Evolutionary conservation across 1,140 invertebrate species (phyloP).

Genomic region (Lepidurus apus): DNA sequence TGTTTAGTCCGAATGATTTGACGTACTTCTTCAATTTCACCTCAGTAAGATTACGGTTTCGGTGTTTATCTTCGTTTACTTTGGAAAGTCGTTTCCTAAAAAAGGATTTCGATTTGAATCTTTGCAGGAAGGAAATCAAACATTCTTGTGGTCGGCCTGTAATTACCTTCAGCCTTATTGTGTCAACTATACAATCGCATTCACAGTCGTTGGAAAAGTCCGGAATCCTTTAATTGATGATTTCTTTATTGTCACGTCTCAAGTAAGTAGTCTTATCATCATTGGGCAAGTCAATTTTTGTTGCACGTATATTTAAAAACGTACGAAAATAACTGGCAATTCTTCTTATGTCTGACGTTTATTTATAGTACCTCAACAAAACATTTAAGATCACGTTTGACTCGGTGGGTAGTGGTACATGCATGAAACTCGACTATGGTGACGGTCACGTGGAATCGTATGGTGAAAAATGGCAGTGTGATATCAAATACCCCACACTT

Average conservation of each 20-base stretch:
- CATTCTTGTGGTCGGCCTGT: constrained; percentile 20
- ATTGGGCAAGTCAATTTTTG: background rate
- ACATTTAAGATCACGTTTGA: constrained; percentile 40
- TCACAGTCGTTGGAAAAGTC: constrained; percentile 35
- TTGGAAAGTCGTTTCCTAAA: background rate
- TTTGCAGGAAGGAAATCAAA: constrained; percentile 26
- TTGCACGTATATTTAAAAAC: background rate
- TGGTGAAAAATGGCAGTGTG: constrained; percentile 35
- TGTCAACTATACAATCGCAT: constrained; percentile 34
- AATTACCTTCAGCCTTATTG: constrained; percentile 23
- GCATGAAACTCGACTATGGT: constrained; percentile 45
- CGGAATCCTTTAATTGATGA: constrained; percentile 33
- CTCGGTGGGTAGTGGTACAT: constrained; percentile 42
- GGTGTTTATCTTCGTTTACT: too few species aligned
- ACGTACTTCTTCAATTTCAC: background rate
- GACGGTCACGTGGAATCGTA: constrained; percentile 39
- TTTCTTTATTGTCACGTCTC: constrained; percentile 34
- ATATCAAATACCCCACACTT: constrained; percentile 32
- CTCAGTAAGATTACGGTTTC: background rate
- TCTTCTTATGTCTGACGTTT: constrained; percentile 26
- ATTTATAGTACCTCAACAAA: constrained; percentile 32
- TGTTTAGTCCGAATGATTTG: background rate
- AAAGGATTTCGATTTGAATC: constrained; percentile 2
- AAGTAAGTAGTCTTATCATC: constrained; percentile 30
- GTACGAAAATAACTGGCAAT: constrained; percentile 26